Percentiles rank a stretch among this genome's conserved stretches.
phyloP scores from a whole-genome alignment of 2,888 invertebrate genomes.

The Sepiola atlantica region DNA sequence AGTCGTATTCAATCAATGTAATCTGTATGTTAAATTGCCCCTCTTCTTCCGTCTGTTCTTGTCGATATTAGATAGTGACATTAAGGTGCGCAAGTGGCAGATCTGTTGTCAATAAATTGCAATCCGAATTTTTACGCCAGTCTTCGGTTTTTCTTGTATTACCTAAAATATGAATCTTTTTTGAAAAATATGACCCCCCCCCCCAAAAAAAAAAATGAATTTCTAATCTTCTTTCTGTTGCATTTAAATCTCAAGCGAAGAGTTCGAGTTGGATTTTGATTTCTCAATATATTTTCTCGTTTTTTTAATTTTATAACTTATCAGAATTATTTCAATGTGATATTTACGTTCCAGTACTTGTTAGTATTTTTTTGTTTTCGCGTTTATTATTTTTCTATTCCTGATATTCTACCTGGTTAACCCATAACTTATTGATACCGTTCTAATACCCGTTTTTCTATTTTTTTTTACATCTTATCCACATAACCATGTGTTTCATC shows the following conservation, averaged over 20 bases:
- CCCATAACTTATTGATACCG: too few species aligned
- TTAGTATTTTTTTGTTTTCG: neutral
- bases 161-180: neutral
- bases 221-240: neutral
- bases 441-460: too few species aligned
- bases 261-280: neutral
- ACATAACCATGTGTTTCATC: too few species aligned
- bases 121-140: neutral
- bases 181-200: neutral
- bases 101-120: slow-evolving; percentile 8
- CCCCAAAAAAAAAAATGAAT: too few species aligned
- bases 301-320: neutral
- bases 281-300: neutral
- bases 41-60: neutral
- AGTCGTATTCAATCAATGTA: neutral
- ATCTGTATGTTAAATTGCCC: neutral
- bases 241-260: neutral
- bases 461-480: too few species aligned
- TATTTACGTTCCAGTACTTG: neutral
- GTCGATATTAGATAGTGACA: neutral
- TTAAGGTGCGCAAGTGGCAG: neutral
- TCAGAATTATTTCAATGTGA: neutral
- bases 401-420: too few species aligned
- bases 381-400: too few species aligned
- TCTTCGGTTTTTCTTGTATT: neutral